These are phyloP conservation scores for Coenonympha arcania DNA, from an alignment of 2,888 invertebrate genomes.

Conservation along the genomic window DNA sequence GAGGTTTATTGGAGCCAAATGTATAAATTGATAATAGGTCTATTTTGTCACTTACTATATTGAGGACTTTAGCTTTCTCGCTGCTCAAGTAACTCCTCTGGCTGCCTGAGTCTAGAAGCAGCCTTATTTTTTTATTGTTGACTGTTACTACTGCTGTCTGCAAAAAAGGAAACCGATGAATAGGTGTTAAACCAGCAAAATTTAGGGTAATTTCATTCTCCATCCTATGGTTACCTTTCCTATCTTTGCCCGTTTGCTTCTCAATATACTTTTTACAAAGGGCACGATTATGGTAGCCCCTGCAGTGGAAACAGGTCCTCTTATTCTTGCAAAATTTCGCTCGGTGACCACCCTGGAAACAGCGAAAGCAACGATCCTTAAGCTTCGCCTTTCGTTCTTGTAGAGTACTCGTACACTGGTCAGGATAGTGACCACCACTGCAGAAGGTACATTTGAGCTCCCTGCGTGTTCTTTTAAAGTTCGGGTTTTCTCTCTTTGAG, in stretches of 20 bases:
- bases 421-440: neutral
- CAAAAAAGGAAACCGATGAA: too few species aligned
- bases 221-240: too few species aligned
- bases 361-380: neutral
- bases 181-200: too few species aligned
- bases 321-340: neutral
- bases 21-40: too few species aligned
- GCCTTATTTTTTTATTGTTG: too few species aligned
- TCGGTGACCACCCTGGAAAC: neutral
- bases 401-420: neutral
- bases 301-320: neutral
- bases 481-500: neutral
- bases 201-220: too few species aligned
- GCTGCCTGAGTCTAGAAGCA: too few species aligned
- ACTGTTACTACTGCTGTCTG: too few species aligned
- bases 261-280: neutral
- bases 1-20: too few species aligned
- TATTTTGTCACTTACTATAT: too few species aligned
- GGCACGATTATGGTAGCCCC: neutral
- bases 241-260: neutral
- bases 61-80: too few species aligned
- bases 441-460: neutral
- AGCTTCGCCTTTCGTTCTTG: neutral
- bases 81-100: too few species aligned
- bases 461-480: neutral